Base-by-base conservation (phyloP, 2,888 invertebrate genomes). In the Eucera pruinosa region DNA sequence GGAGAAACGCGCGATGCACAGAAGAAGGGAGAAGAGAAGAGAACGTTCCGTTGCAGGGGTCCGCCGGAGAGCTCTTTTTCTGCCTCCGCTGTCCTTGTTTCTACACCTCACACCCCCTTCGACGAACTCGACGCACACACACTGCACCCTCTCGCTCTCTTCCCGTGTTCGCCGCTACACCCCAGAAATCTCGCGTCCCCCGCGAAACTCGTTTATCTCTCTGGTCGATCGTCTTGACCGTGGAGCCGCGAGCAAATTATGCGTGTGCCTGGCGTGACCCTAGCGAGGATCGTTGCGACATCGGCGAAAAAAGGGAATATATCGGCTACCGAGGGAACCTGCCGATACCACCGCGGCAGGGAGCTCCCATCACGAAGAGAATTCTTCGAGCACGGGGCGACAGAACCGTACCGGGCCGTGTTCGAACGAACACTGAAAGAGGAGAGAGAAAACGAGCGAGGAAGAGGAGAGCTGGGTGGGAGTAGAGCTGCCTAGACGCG, bases 401-500 rank as follows among this genome's bases (percentile, higher is more conserved):
- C 68, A 82, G 80, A 87, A 88, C 88, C 86, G 86, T 87, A 87
- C 88, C 86, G 88, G 86, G 85, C 88, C 91, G 91, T 91, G 90
- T 89, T 89, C 90, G 90, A 89, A 88, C 89, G 87, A 89, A 89
- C 88, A 91, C 91, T 91, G 90, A 89, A 88, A 81, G 83, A 82
- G 78, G 73, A 79, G 74, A 78, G 84, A 84, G 82, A 74, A 69
- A 65, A 50, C 69, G 70, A 65, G 80, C 73, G 55, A 70, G 80
- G 70, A 77, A 75, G 61, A 58, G 73, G 65, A 58, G 52, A 64
- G 72, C 67, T 74, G 71, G 71, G 33, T 52, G 72, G 55, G 66
- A 69, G 79, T 62, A 67, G 69, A 80, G 85, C 84, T 83, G 82
- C 81, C 82, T 81, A 78, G 84, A 85, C 86, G 85, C 84, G 86